phyloP scores from a whole-genome alignment of 2,113 vertebrate genomes.

The Ancistrus triradiatus region DNA sequence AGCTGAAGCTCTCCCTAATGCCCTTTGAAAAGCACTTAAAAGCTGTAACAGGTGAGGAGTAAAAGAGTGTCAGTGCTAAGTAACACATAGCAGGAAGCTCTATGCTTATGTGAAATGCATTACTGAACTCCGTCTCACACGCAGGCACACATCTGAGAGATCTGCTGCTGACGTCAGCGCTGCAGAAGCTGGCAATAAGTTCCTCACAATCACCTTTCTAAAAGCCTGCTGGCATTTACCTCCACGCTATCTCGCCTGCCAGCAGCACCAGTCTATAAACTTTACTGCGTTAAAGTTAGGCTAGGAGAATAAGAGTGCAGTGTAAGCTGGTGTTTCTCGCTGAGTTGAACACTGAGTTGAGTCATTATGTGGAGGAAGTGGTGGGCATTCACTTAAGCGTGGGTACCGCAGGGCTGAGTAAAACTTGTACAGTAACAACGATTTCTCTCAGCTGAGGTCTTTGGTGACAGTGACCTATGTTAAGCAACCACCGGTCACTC shows the following conservation, averaged over 20 bases:
- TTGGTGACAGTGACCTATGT: conserved; percentile 1
- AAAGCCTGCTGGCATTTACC: conserved; percentile 22
- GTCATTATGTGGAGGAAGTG: conserved; percentile 24
- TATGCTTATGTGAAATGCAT: not conserved
- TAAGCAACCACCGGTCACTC: not conserved
- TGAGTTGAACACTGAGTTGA: conserved; percentile 4
- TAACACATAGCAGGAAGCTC: not conserved
- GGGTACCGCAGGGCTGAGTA: not conserved
- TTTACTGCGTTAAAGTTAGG: conserved; percentile 11
- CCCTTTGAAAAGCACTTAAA: too few relatives aligned
- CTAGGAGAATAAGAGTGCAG: conserved; percentile 8
- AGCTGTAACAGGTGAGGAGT: too few relatives aligned
- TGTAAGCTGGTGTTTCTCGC: not conserved
- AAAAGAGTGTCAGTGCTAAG: not conserved
- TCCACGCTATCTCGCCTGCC: not conserved
- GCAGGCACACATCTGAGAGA: conserved; percentile 2
- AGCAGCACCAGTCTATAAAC: conserved; percentile 13
- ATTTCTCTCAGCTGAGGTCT: not conserved
- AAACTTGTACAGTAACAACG: not conserved
- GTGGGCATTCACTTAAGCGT: not conserved
- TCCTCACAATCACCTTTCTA: conserved; percentile 11
- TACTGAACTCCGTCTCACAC: conserved; percentile 21
- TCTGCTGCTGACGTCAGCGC: conserved; percentile 8
- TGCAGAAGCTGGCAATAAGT: conserved; percentile 2
- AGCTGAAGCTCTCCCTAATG: too few relatives aligned